phyloP scores from a whole-genome alignment of 2,113 vertebrate genomes.

The Haemorhous mexicanus region DNA sequence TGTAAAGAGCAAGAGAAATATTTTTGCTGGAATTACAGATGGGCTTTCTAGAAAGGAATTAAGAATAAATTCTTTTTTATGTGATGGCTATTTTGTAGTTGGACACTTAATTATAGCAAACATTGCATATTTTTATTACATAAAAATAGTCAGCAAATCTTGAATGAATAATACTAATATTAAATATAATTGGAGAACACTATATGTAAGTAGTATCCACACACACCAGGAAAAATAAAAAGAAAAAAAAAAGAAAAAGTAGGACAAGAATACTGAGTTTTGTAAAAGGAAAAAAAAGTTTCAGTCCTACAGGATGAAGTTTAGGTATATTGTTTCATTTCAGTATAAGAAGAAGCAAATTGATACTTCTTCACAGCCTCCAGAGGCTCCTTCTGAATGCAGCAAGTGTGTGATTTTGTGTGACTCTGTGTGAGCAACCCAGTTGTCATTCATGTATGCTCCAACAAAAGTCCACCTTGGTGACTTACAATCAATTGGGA shows the following conservation, averaged over 20 bases:
- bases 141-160: background rate
- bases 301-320: background rate
- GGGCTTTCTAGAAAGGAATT: background rate
- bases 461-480: background rate
- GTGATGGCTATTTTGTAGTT: rapidly evolving
- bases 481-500: background rate
- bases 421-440: background rate
- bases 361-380: background rate
- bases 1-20: background rate
- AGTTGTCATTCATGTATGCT: background rate
- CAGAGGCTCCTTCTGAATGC: background rate
- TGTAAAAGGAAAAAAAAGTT: background rate
- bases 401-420: background rate
- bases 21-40: background rate
- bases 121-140: background rate
- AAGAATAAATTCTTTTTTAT: background rate
- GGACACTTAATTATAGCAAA: background rate
- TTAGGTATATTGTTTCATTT: background rate
- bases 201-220: background rate
- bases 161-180: background rate
- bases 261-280: background rate
- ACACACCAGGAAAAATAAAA: rapidly evolving
- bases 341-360: background rate
- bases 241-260: too few relatives aligned
- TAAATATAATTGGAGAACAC: background rate